A percentile compares a stretch with the other conserved stretches of the same genome.
Evolutionary conservation across 2,113 vertebrate species (phyloP).

Genomic region (Dicentrarchus labrax): DNA sequence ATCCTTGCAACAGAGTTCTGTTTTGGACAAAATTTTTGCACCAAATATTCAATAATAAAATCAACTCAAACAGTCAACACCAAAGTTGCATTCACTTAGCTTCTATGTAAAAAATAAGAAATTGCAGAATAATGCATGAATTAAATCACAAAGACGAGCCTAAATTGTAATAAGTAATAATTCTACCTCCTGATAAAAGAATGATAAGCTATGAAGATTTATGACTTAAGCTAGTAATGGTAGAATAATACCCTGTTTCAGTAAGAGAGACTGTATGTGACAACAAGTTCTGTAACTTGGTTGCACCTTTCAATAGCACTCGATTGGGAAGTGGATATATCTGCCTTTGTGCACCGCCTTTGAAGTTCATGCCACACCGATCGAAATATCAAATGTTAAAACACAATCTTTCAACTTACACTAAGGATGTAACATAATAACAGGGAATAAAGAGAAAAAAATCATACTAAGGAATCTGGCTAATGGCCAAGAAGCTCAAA

Average conservation of each 20-base stretch:
- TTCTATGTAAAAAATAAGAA: neutral
- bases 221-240: neutral
- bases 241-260: neutral
- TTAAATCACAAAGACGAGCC: no score
- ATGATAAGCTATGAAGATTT: neutral
- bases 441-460: slow-evolving; percentile 36
- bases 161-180: neutral
- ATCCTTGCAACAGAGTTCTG: no score
- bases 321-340: slow-evolving; percentile 28
- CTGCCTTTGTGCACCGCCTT: slow-evolving; percentile 51
- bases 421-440: slow-evolving; percentile 51
- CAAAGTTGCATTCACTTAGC: neutral
- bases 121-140: neutral
- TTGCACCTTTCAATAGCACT: slow-evolving; percentile 8
- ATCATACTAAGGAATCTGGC: slow-evolving; percentile 45
- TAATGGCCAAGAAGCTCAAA: slow-evolving; percentile 61
- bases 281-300: neutral
- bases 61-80: neutral
- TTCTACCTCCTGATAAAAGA: neutral
- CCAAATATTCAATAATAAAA: neutral
- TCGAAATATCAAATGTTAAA: slow-evolving; percentile 67
- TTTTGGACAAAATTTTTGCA: no score
- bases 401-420: slow-evolving; percentile 61
- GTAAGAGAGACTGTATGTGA: neutral
- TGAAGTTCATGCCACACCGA: slow-evolving; percentile 70